Base-by-base conservation (phyloP, 2,113 vertebrate genomes). In the Nesoenas mayeri region DNA sequence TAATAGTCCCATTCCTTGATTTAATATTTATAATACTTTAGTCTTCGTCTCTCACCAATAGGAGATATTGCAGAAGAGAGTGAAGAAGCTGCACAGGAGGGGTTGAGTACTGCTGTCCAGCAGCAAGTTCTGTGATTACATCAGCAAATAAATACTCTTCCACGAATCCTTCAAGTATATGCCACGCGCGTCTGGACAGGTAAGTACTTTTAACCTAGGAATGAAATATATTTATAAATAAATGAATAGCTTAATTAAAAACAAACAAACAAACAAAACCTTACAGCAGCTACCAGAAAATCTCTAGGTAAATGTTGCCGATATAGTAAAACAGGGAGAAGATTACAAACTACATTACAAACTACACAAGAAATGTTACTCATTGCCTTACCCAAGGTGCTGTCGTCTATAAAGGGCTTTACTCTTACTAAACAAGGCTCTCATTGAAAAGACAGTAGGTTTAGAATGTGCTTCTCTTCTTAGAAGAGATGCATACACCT, bases 111-210 rank as follows among this genome's bases (percentile, higher is more conserved):
- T 98, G 98, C 47, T 97, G 98, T 90, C 98, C 77, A 24, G 91
- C 92, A 32, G 96, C 97, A 93, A 99, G 98, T 75, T 99, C 98
- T 79, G 98, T 97, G 88, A 99, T 83, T 47, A 98, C 98, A 96
- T 99, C 98, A n/a, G 86, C 72, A 96, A 98, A 98, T 82, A 99
- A 98, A 18, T 91, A 86, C n/a, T 97, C 97, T 93, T 98, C 98
- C 71, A 97, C 84, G 60, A 98, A 97, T 66, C 85, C 97, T 95
- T 98, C 97, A 88, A 98, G 96, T 67, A 97, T 51, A 75, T 66
- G 82, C 83, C 95, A 92, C 15, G 56, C 48, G 50, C 85, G 50
- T 84, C 87, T 91, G 72, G 96, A 95, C 74, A 88, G 84, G 44
- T 62, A 24, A 80, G 67, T 25, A 92, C 65, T 94, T 96, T 96